Evolutionary conservation across 2,113 vertebrate species (phyloP), one percentile per base, ranked within the genome.

Genomic region (Arothron firmamentum): DNA sequence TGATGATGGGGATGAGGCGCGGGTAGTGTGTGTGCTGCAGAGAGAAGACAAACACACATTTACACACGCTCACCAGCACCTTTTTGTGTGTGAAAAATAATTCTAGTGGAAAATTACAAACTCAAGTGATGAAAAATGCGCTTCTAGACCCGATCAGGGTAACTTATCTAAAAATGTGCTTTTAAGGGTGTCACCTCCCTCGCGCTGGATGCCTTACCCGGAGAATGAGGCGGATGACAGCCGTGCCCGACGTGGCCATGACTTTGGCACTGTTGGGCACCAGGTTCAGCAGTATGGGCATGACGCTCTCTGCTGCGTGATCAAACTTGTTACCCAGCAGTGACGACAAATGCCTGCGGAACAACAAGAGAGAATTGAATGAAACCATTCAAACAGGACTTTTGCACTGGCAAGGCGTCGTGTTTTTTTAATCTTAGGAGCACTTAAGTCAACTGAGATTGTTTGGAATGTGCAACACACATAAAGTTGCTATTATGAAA

Each of bases 251-350:
- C n/a, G 96, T 98, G 79, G 97, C 95, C 92, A 99, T 99, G 78
- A 99, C 85, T 92, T 99, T 99, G 92, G 96, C 95, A 89, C 96
- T 98, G 83, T 99, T 99, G 6, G 97, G 94, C 84, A 99, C 96
- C n/a, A 99, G 93, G 89, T 98, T 99, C 84, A 99, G 96, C 80
- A 99, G 91, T 0, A 90, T 96, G 87, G 97, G 96, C 97, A 99
- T 99, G 77, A 97, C 88, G 78, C 92, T 94, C 92, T 99, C 97
- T 11, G 97, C 97, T 62, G 94, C 94, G 47, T 98, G 97, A 87
- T 99, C 96, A 89, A 98, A 99, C 80, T 95, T 97, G 89, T 94
- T 99, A 41, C 94, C 92, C 86, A 99, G 88, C 67, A 98, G 66
- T 2, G 88, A 92, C 12, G 96, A 99, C 65, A 99, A 80, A 83